Evolutionary conservation across 2,113 vertebrate species (phyloP), one percentile per base, ranked within the genome.

Genomic region (Heptranchias perlo): DNA sequence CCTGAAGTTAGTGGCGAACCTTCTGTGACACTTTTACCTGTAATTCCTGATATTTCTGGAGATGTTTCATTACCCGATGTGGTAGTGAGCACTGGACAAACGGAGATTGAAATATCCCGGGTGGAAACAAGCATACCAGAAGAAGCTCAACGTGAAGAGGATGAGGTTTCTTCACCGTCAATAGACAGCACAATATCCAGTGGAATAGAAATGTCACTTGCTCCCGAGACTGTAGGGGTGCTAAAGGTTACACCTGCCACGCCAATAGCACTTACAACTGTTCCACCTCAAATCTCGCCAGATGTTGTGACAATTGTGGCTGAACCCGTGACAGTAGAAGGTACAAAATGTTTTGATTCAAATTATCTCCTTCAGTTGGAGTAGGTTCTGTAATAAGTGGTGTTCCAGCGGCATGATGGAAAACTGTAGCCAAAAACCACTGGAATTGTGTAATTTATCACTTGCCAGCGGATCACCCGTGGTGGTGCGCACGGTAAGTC

Each of bases 11-110:
- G 97, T 31, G 96, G 96, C 0, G 64, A 97, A 95, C 96, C 96
- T 87, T 97, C 97, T 94, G 97, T 96, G 96, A 95, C 95, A 89
- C 94, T 94, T 61, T 96, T 96, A 94, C 84, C 91, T 28, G 73
- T 96, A 0, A 0, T 96, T 0, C 0, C 96, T 82, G 96, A 96
- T 67, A 0, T 97, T 96, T 97, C 97, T 73, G 97, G 96, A 52
- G 97, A 98, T 96, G 96, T 96, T 47, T 97, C 97, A 6, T 96
- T 96, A 52, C 96, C 97, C 96, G 96, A 97, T 62, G 94, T 96
- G 35, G 52, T 96, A 96, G 89, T 97, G 35, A 96, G 97, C 93
- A 97, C 97, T 96, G 96, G 97, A 35, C 8, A 96, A 54, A 97
- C 97, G 82, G 97, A 98, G 92, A 96, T 96, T 52, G 96, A 97